Conservation (phyloP, 2,113 vertebrate species). For the Pitta sordida region DNA sequence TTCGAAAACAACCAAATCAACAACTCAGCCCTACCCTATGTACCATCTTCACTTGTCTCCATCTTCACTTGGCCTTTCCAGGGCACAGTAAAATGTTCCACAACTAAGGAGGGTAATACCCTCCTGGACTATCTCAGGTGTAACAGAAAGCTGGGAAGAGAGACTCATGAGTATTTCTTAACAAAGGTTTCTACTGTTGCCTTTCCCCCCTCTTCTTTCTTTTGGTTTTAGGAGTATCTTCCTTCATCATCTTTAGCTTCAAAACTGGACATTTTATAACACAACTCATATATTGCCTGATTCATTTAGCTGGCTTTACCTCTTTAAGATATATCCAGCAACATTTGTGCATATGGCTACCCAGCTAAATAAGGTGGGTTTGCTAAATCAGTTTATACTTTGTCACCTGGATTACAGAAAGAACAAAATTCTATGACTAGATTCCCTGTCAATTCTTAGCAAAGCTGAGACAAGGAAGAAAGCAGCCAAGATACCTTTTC, state of each 20-base stretch:
- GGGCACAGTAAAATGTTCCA: not conserved
- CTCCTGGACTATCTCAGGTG: not conserved
- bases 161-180: accelerated
- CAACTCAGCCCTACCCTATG: accelerated
- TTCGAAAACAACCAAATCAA: not conserved
- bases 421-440: not conserved
- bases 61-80: not conserved
- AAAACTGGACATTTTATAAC: not conserved
- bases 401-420: not conserved
- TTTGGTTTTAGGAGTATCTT: not conserved
- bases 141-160: not conserved
- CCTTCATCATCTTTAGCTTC: not conserved
- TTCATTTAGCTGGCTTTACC: not conserved
- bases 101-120: not conserved
- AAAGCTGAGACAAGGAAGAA: not conserved
- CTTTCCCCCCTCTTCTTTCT: not conserved
- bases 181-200: not conserved
- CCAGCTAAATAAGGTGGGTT: accelerated
- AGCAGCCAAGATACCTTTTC: not conserved
- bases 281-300: not conserved
- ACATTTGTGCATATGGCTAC: not conserved
- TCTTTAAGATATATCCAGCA: not conserved
- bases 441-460: not conserved
- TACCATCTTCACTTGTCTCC: not conserved
- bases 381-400: not conserved